Percentiles rank a stretch among this genome's conserved stretches.
Evolutionary conservation across 1,140 invertebrate genomes (phyloP).

Genomic region (Elysia chlorotica): DNA sequence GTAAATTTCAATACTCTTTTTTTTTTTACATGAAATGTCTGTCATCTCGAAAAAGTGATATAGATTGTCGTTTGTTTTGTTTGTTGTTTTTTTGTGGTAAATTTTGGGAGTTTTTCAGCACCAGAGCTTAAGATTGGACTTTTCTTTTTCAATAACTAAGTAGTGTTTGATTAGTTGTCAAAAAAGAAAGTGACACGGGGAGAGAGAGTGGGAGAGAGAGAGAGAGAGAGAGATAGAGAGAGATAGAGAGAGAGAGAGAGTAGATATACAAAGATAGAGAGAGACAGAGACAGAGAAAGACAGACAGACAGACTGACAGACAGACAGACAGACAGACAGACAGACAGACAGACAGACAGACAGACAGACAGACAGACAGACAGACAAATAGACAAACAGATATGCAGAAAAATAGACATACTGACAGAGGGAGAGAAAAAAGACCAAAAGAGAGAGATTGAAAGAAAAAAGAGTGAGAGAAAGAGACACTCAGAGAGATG

Average conservation of each 20-base stretch:
- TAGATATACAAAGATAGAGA: background rate
- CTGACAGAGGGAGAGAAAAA: background rate
- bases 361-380: slow-evolving; percentile 6
- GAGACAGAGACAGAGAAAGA: background rate
- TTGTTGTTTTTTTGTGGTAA: no score
- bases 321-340: slow-evolving; percentile 11
- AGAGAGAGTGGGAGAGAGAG: background rate
- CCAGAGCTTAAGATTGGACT: no score
- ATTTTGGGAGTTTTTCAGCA: no score
- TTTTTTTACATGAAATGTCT: no score
- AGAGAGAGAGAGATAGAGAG: background rate
- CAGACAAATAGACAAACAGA: background rate
- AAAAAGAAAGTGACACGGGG: background rate
- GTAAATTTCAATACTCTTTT: no score
- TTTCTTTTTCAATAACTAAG: no score
- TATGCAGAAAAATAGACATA: background rate
- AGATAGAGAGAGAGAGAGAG: no score
- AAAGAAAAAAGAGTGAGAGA: background rate
- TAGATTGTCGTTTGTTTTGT: no score
- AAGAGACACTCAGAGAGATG: background rate
- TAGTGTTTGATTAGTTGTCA: no score
- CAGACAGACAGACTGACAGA: slow-evolving; percentile 2
- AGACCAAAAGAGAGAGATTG: background rate
- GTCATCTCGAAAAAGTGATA: no score
- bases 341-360: slow-evolving; percentile 11